phyloP scores from a whole-genome alignment of 2,113 vertebrate genomes.

The Meles meles region DNA sequence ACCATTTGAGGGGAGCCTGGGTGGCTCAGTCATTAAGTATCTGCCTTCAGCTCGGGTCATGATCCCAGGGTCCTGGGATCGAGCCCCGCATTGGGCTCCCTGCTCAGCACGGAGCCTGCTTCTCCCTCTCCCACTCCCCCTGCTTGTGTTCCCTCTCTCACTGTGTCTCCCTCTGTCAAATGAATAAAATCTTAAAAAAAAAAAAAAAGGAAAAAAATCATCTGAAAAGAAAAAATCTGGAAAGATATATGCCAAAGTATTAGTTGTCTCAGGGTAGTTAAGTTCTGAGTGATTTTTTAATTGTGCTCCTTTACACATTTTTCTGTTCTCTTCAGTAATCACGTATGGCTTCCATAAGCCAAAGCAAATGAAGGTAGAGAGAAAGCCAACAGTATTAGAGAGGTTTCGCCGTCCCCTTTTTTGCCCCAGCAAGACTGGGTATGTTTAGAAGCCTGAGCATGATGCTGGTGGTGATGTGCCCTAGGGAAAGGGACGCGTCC shows the following conservation, averaged over 20 bases:
- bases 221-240: not conserved
- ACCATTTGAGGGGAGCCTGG: not conserved
- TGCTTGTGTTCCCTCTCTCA: no score
- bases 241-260: not conserved
- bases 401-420: not conserved
- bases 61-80: no score
- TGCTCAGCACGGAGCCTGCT: no score
- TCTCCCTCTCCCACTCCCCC: no score
- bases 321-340: not conserved
- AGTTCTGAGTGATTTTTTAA: not conserved
- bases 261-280: not conserved
- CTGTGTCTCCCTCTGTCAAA: no score
- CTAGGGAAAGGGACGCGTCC: not conserved
- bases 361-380: not conserved
- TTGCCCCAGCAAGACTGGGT: not conserved
- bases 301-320: not conserved
- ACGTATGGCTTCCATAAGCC: not conserved
- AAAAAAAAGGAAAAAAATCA: not conserved
- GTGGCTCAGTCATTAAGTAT: no score
- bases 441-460: not conserved
- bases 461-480: not conserved
- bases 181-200: not conserved
- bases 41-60: no score
- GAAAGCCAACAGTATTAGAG: not conserved
- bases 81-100: no score